phyloP scores from a whole-genome alignment of 2,113 vertebrate species.

The Carollia perspicillata region DNA sequence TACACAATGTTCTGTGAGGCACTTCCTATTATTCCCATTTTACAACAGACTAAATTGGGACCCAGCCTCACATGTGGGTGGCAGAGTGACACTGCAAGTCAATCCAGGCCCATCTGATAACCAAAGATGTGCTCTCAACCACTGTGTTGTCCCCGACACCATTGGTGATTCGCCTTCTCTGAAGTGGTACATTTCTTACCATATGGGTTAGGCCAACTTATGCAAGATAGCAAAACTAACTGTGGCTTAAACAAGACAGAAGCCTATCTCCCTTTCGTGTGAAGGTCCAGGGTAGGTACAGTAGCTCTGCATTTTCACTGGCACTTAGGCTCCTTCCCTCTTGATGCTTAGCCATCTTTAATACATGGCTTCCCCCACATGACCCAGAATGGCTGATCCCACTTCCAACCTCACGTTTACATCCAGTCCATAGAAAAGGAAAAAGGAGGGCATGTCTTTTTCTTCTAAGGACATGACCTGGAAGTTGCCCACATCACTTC shows the following conservation, averaged over 20 bases:
- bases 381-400: background rate
- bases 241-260: background rate
- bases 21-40: background rate
- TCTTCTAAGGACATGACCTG: background rate
- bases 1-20: background rate
- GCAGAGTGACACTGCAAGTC: background rate
- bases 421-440: background rate
- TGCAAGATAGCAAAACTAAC: background rate
- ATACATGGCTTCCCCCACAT: background rate
- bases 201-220: background rate
- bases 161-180: background rate
- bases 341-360: background rate
- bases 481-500: background rate
- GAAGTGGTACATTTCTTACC: background rate
- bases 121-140: background rate
- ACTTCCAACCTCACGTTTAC: background rate
- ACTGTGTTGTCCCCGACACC: background rate
- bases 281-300: background rate
- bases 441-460: background rate
- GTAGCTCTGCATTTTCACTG: background rate
- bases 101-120: background rate
- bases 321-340: background rate
- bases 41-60: background rate
- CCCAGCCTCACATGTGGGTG: background rate
- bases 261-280: background rate